Percentiles rank a stretch among this genome's conserved stretches.
Evolutionary conservation across 2,797 vertebrate genomes (phyloP).

Genomic region (Pseudochromis fuscus): DNA sequence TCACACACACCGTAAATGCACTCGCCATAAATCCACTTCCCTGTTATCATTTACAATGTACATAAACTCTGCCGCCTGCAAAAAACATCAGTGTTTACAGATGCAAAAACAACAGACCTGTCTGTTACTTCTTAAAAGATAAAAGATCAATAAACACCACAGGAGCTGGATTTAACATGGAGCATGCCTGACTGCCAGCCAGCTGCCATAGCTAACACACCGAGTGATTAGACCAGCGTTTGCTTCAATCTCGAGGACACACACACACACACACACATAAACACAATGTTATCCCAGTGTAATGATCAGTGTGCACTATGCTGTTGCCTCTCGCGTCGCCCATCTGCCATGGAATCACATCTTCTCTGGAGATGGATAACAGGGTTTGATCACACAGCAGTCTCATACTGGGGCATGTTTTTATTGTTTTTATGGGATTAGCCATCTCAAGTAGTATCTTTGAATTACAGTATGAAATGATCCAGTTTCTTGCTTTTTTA

Average conservation of each 20-base stretch:
- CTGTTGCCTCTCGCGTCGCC: conserved; percentile 66
- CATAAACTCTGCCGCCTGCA: not conserved
- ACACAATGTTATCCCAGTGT: conserved; percentile 57
- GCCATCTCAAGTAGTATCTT: conserved; percentile 41
- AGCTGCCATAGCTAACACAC: conserved; percentile 69
- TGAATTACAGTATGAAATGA: conserved; percentile 38
- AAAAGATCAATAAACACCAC: conserved; percentile 71
- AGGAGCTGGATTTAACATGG: conserved; percentile 65
- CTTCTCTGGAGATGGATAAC: conserved; percentile 71
- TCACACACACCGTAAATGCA: not conserved
- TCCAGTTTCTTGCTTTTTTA: conserved; percentile 17
- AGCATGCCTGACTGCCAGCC: conserved; percentile 64
- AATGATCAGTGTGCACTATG: conserved; percentile 61
- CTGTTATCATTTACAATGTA: conserved; percentile 23
- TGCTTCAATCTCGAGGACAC: conserved; percentile 44
- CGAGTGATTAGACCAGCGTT: conserved; percentile 59
- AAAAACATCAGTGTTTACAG: conserved; percentile 39
- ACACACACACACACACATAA: conserved; percentile 45
- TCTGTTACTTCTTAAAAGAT: conserved; percentile 56
- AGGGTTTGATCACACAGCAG: conserved; percentile 57
- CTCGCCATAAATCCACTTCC: not conserved
- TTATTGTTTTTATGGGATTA: conserved; percentile 68
- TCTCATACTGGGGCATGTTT: conserved; percentile 44
- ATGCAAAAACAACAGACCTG: conserved; percentile 64
- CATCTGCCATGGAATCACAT: conserved; percentile 71